These are phyloP conservation scores for Phaethon lepturus DNA, from an alignment of 2,113 vertebrate genomes.

Conservation along the genomic window DNA sequence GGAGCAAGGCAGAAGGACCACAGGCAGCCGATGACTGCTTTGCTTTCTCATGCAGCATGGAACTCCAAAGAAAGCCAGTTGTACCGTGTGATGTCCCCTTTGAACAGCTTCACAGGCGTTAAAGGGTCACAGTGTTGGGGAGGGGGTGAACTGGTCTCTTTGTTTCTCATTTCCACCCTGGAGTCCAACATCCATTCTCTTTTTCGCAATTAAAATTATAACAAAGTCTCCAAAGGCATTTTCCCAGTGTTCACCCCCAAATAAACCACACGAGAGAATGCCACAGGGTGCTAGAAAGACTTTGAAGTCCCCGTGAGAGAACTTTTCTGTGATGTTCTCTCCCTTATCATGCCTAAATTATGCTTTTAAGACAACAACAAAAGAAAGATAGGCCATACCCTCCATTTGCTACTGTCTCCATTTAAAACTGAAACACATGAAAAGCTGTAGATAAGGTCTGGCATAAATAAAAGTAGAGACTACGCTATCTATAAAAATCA, in stretches of 20 bases:
- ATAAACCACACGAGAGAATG: background rate
- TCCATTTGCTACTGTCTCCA: background rate
- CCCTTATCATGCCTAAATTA: background rate
- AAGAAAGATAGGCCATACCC: background rate
- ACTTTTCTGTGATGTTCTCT: background rate
- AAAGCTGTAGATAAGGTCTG: background rate
- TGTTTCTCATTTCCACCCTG: slow-evolving; percentile 14
- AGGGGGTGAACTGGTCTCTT: background rate
- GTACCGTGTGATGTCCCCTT: background rate
- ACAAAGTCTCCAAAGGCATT: background rate
- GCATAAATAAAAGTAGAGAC: background rate
- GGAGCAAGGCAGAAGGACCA: background rate
- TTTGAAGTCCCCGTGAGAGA: slow-evolving; percentile 12
- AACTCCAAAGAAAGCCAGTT: background rate
- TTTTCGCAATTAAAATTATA: background rate
- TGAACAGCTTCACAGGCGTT: background rate
- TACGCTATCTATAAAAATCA: background rate
- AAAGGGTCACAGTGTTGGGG: background rate
- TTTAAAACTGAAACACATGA: slow-evolving; percentile 1
- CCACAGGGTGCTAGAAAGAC: background rate
- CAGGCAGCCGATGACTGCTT: background rate
- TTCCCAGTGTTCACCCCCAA: background rate
- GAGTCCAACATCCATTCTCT: background rate
- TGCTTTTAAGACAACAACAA: background rate
- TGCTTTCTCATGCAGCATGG: background rate